These are phyloP conservation scores for Hydrolagus affinis DNA, from an alignment of 2,113 vertebrate genomes.

Conservation along the genomic window DNA sequence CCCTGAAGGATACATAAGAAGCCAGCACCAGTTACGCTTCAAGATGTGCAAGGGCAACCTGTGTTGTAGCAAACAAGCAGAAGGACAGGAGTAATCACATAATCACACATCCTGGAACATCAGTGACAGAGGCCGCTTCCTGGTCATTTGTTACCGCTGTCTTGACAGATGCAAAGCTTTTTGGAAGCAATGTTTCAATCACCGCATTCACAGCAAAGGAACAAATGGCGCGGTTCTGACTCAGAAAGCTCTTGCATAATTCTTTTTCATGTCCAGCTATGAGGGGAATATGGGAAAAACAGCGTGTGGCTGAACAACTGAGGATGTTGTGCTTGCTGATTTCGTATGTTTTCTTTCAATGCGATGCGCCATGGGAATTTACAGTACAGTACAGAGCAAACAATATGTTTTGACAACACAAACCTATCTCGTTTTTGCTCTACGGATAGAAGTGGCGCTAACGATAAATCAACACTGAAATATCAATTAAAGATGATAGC, in stretches of 20 bases:
- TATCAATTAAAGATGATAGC: neutral
- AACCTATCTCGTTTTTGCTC: neutral
- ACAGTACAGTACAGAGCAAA: too few relatives aligned
- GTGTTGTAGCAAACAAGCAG: neutral
- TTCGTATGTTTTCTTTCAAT: neutral
- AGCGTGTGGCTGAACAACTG: neutral
- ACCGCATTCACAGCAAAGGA: neutral
- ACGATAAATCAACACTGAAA: neutral
- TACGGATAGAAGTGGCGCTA: neutral
- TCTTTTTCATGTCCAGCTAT: neutral
- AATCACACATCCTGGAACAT: neutral
- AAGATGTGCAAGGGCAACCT: neutral
- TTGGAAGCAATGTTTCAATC: neutral
- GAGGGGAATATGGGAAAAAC: neutral
- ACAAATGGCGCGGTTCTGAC: neutral
- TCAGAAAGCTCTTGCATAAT: conserved; percentile 20
- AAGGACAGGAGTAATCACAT: neutral
- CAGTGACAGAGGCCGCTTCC: neutral
- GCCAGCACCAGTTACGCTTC: neutral
- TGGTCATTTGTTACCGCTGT: neutral
- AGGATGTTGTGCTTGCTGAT: neutral
- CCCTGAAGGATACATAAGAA: neutral
- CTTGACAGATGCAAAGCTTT: neutral
- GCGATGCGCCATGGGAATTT: neutral
- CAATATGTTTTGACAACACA: conserved; percentile 5